Percentiles rank a stretch among this genome's conserved stretches.
These are phyloP conservation scores for Lacerta agilis DNA, from an alignment of 2,797 vertebrate genomes.

Conservation along the genomic window DNA sequence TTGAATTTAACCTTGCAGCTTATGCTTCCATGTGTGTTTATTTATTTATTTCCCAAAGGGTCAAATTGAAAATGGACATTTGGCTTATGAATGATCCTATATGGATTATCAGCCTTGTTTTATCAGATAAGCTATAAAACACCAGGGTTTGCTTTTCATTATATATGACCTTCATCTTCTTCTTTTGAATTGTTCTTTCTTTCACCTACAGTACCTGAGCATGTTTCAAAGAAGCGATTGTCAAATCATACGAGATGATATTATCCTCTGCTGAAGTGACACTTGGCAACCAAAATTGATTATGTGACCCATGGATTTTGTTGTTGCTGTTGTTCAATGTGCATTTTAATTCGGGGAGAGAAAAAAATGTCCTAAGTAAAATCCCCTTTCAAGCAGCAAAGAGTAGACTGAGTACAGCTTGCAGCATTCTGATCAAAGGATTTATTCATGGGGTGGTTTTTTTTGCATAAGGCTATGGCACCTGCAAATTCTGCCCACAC, in stretches of 20 bases:
- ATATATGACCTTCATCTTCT: constrained; percentile 8
- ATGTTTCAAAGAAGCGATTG: constrained; percentile 7
- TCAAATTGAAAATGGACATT: constrained; percentile 20
- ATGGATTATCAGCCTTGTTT: constrained; percentile 18
- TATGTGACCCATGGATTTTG: not conserved
- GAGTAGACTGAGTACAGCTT: not conserved
- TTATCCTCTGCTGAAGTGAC: not conserved
- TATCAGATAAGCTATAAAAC: constrained; percentile 32
- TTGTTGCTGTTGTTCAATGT: not conserved
- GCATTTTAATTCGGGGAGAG: constrained; percentile 18
- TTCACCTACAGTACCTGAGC: not conserved
- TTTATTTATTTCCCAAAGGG: not conserved
- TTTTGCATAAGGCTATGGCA: constrained; percentile 9
- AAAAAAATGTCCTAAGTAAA: constrained; percentile 30
- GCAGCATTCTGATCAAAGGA: constrained; percentile 15
- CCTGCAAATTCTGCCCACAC: constrained; percentile 5
- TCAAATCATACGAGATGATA: not conserved
- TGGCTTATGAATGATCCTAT: not conserved
- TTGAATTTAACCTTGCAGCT: not conserved
- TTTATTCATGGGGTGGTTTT: not conserved
- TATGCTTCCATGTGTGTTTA: not conserved
- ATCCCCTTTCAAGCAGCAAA: constrained; percentile 21
- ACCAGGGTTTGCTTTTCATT: not conserved
- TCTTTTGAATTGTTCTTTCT: not conserved
- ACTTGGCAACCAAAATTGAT: constrained; percentile 2